Conservation (phyloP, 2,113 vertebrate genomes). For the Ibidorhyncha struthersii region DNA sequence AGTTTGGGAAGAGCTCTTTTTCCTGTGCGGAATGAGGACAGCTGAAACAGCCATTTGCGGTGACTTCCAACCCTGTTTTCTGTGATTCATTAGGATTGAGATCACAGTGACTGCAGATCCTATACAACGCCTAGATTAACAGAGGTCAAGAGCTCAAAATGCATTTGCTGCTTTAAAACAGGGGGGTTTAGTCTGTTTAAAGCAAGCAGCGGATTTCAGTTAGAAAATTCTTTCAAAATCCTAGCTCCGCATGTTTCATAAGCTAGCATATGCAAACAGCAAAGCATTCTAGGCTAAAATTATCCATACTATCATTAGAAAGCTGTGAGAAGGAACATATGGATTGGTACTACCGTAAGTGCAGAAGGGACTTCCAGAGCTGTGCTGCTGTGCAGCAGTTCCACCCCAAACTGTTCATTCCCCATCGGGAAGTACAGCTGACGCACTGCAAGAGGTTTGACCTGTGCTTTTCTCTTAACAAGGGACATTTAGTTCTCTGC, state of each 20-base stretch:
- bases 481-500: neutral
- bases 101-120: neutral
- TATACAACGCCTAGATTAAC: neutral
- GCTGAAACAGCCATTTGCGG: neutral
- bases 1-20: neutral
- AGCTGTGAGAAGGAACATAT: neutral
- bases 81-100: neutral
- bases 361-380: neutral
- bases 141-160: neutral
- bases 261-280: neutral
- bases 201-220: neutral
- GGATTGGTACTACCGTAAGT: neutral
- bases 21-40: neutral
- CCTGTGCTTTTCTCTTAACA: neutral
- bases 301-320: neutral
- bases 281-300: neutral
- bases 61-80: neutral
- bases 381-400: neutral
- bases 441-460: fast-evolving
- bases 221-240: neutral
- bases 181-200: neutral
- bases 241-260: neutral
- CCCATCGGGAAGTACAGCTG: neutral
- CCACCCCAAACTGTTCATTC: neutral
- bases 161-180: neutral